Evolutionary conservation across 30 jellyfish, hydroid and myxozoan genomes (phyloP).

Genomic region (Hydractinia symbiolongicarpus): DNA sequence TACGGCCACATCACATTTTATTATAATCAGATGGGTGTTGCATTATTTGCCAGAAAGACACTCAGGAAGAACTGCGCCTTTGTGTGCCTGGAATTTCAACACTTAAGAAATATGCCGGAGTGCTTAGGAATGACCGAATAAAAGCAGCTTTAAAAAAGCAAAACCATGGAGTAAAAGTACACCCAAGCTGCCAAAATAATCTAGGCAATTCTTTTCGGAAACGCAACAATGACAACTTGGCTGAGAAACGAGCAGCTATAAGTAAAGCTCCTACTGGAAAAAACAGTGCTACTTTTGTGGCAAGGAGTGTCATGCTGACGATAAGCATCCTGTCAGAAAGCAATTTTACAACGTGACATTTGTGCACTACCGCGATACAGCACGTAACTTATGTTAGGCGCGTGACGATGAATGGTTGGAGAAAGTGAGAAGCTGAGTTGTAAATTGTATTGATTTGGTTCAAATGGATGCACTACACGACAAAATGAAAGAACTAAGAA

Average conservation of each 20-base stretch:
- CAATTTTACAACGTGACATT: slow-evolving; percentile 7
- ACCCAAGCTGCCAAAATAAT: slow-evolving; percentile 17
- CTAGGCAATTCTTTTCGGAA: slow-evolving; percentile 1
- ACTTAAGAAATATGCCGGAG: slow-evolving; percentile 3
- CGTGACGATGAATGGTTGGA: slow-evolving; percentile 9
- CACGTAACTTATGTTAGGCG: not conserved
- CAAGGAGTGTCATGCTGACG: not conserved
- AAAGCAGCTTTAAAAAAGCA: slow-evolving; percentile 19
- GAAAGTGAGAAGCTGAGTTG: not conserved
- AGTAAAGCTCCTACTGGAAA: not conserved
- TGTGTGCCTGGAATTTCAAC: slow-evolving; percentile 15
- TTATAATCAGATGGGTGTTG: too few species aligned
- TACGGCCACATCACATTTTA: too few species aligned
- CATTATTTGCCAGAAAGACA: too few species aligned
- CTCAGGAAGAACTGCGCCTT: not conserved
- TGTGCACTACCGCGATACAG: slow-evolving; percentile 7
- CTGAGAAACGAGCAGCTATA: slow-evolving; percentile 11
- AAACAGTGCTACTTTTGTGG: slow-evolving; percentile 16
- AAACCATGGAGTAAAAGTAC: slow-evolving; percentile 3
- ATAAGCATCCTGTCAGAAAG: slow-evolving; percentile 9
- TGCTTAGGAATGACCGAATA: slow-evolving; percentile 2
- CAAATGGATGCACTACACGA: slow-evolving; percentile 1
- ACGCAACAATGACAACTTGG: not conserved
- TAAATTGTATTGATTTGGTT: slow-evolving; percentile 9
- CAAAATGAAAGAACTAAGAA: not conserved